Base-by-base conservation (phyloP, 2,888 invertebrate species). In the Selenia dentaria region DNA sequence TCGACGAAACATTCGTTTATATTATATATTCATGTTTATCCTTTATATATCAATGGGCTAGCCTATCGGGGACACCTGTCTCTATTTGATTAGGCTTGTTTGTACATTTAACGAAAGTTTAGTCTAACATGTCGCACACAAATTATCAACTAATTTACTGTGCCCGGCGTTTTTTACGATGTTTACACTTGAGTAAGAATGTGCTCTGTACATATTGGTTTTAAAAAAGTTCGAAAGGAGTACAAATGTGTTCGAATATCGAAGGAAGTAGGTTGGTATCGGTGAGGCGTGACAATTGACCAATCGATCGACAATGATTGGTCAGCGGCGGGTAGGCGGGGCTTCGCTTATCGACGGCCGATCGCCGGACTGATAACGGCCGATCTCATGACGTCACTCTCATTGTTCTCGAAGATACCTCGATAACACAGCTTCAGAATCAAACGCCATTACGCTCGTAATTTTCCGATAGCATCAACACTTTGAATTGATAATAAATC, bases 51-150 rank as follows among this genome's bases (percentile, higher is more conserved):
- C 82, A 84, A 85, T 86, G 83, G 64, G 66, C 39, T 13, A 20
- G 35, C 27, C 41, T 47, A 79, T 81, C 77, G 70, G 57, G 80
- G 79, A 83, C 89, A 90, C 89, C 89, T 90, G 89, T 84, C 85
- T 77, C 70, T 83, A 80, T 90, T 88, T 88, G 77, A 82, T 88
- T 90, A 90, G 89, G 89, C 74, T 52, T 88, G 83, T 89, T 88
- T 87, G 71, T 63, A 77, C 79, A 79, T 87, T 89, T 89, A 87
- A 89, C 86, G 79, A 81, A 85, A 88, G 77, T 85, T 84, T 79
- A 84, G 76, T 64, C 73, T 70, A 58, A 75, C 35, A 34, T 34
- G 80, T 83, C 86, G 77, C 85, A 86, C 83, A 85, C 82, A 83
- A 83, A 89, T 89, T 89, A 88, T 84, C 86, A 85, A 83, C 82